Conservation (phyloP, 2,797 vertebrate genomes). For the Hapalemur alaotrensis region DNA sequence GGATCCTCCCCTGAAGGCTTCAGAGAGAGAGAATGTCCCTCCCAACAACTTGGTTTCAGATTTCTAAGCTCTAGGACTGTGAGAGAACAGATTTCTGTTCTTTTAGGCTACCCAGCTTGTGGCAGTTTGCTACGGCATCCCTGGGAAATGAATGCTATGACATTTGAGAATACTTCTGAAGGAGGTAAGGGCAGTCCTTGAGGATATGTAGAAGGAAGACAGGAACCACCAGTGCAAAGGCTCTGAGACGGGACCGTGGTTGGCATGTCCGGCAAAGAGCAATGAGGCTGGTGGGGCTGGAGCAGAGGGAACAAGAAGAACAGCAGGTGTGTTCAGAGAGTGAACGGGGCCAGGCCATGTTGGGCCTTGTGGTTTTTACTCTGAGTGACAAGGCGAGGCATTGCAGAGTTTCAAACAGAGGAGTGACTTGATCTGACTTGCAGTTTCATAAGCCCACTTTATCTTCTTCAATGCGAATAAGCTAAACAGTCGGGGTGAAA, state of each 20-base stretch:
- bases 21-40: not conserved
- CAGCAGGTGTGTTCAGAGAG: not conserved
- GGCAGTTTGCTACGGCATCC: not conserved
- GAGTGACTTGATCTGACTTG: not conserved
- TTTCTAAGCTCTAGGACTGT: not conserved
- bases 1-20: not conserved
- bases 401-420: not conserved
- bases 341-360: not conserved
- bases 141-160: too few relatives aligned
- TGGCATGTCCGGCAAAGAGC: too few relatives aligned
- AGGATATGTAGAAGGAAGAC: not conserved
- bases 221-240: not conserved
- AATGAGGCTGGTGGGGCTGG: not conserved
- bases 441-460: not conserved
- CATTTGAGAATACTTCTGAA: not conserved
- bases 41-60: not conserved
- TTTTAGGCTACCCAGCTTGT: not conserved
- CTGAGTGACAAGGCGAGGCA: not conserved
- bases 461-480: not conserved
- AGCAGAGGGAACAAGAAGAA: not conserved
- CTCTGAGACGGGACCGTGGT: fast-evolving
- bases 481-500: not conserved
- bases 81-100: not conserved
- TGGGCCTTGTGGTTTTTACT: not conserved
- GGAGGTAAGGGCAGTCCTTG: not conserved